Conservation (phyloP, 2,888 invertebrate genomes). For the Lucinisca nassula region DNA sequence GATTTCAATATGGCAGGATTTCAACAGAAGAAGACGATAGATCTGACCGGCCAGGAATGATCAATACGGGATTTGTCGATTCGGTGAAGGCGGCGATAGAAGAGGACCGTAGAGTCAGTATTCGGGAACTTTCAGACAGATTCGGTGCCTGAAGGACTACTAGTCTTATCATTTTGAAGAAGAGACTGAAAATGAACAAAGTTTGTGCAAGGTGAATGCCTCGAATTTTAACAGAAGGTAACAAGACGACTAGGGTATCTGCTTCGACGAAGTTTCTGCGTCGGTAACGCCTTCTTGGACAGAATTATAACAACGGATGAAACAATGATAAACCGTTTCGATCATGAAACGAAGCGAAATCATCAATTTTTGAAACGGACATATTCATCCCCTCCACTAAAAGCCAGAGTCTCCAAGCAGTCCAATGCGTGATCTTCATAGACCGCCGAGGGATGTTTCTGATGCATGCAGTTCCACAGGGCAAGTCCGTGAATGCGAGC, state of each 20-base stretch:
- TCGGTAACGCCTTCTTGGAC: neutral
- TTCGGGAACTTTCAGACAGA: neutral
- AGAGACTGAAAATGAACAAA: constrained; percentile 1
- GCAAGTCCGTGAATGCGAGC: constrained; percentile 7
- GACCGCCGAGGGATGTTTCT: constrained; percentile 16
- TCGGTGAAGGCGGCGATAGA: no score
- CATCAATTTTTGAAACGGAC: constrained; percentile 3
- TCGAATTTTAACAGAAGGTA: constrained; percentile 22
- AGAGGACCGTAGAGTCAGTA: constrained; percentile 11
- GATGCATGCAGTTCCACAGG: constrained; percentile 9
- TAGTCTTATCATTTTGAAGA: neutral
- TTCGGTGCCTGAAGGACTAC: constrained; percentile 1
- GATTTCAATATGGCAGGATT: constrained; percentile 6
- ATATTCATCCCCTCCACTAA: constrained; percentile 16
- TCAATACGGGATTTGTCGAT: constrained; percentile 5
- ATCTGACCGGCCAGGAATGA: neutral
- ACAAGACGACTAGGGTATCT: neutral
- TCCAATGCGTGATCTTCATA: constrained; percentile 15
- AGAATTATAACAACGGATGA: constrained; percentile 31
- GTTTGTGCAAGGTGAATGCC: no score
- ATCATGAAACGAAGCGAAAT: constrained; percentile 5
- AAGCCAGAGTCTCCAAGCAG: constrained; percentile 15
- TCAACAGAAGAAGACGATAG: neutral
- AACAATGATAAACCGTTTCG: constrained; percentile 22
- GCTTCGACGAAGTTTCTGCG: neutral